Evolutionary conservation across 2,888 invertebrate species (phyloP).

Genomic region (Eustalomyia histrio): DNA sequence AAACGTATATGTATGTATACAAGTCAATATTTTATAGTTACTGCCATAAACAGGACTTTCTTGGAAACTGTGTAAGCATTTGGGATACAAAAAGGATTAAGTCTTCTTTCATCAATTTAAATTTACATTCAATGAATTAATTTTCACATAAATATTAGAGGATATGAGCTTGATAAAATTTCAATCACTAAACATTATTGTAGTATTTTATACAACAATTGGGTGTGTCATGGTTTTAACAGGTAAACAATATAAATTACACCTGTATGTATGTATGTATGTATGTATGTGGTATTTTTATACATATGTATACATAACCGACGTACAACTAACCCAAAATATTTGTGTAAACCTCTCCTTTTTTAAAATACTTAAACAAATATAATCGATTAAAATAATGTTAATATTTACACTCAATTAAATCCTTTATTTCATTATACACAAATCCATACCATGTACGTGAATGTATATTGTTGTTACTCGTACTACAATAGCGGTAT

Average conservation of each 20-base stretch:
- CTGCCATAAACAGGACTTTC: not conserved
- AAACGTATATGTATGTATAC: no score
- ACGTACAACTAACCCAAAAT: not conserved
- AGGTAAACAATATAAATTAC: conserved; percentile 10
- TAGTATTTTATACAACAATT: conserved; percentile 7
- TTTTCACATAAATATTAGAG: not conserved
- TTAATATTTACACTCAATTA: conserved; percentile 31
- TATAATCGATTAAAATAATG: conserved; percentile 19
- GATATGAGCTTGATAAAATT: not conserved
- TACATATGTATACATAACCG: not conserved
- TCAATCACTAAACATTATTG: not conserved
- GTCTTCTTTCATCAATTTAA: not conserved
- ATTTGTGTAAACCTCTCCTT: not conserved
- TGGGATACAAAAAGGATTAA: not conserved
- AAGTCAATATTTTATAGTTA: not conserved
- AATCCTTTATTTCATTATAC: conserved; percentile 1
- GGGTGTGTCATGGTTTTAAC: conserved; percentile 2
- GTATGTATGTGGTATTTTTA: not conserved
- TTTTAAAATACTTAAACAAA: conserved; percentile 7
- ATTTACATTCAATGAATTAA: not conserved
- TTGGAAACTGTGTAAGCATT: not conserved
- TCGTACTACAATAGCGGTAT: no score
- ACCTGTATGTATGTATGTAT: conserved; percentile 9
- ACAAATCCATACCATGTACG: not conserved
- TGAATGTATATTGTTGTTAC: no score